These are phyloP conservation scores for Drosophila vallismaia DNA, from an alignment of 2,888 invertebrate genomes.

Conservation along the genomic window DNA sequence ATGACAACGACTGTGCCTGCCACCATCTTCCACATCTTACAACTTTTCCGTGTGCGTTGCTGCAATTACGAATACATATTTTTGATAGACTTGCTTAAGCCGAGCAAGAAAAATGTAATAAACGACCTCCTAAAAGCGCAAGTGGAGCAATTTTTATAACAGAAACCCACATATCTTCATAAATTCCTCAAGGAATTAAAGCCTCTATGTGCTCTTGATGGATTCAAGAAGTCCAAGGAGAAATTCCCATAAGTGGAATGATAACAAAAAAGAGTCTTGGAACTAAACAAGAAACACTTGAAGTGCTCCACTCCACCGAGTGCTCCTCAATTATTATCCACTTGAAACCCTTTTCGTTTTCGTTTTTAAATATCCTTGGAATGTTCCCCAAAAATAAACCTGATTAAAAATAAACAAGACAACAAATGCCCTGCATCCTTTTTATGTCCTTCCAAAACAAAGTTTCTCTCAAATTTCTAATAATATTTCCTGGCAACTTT, in stretches of 20 bases:
- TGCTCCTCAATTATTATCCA: neutral
- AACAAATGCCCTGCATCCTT: neutral
- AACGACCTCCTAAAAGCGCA: slow-evolving; percentile 40
- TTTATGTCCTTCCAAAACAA: neutral
- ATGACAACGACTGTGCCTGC: slow-evolving; percentile 55
- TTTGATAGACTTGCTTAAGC: slow-evolving; percentile 51
- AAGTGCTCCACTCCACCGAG: neutral
- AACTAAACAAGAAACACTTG: slow-evolving; percentile 8
- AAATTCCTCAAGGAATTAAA: slow-evolving; percentile 11
- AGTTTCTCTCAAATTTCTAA: slow-evolving; percentile 29
- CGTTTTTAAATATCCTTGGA: neutral
- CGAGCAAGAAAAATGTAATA: slow-evolving; percentile 45
- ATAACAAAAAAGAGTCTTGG: neutral
- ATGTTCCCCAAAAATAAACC: neutral
- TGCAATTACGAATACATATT: slow-evolving; percentile 61
- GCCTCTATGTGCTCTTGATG: slow-evolving; percentile 15
- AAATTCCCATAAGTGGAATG: neutral
- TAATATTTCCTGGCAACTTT: slow-evolving; percentile 32
- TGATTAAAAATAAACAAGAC: neutral
- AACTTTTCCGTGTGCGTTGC: slow-evolving; percentile 24
- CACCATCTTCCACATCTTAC: slow-evolving; percentile 28
- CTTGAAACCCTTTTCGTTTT: neutral
- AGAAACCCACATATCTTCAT: slow-evolving; percentile 35
- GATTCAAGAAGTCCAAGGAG: slow-evolving; percentile 2
- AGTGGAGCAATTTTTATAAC: slow-evolving; percentile 40